Base-by-base conservation (phyloP, 2,888 invertebrate species). In the Tipula unca region DNA sequence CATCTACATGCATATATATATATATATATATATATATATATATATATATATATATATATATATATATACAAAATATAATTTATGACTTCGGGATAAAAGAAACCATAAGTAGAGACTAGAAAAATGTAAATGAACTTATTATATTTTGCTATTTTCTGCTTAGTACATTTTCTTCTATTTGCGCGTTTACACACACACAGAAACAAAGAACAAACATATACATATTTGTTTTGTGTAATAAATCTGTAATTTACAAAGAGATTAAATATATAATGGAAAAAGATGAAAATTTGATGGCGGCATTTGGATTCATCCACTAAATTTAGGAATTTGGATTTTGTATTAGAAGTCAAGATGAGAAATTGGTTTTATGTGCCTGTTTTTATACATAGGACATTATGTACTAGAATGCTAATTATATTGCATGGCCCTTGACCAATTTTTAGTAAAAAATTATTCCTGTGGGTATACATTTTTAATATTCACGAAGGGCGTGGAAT, bases 111-210 rank as follows among this genome's bases (percentile, higher is more conserved):
- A 69, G 25, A 10, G 69, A 69, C 69, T 69, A 69, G 69, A 25
- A 69, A 69, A 69, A 69, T 69, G 69, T 69, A 69, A 69, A 69
- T 69, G 69, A 69, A 69, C 69, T 69, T 69, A 69, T 69, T 69
- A 25, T 69, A 25, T 69, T 54, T 54, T 54, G 69, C n/a, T 17
- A 48, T 17, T 48, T 8, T 39, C 48, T 48, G 6, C 48, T 48
- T 69, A 25, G 25, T 25, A 20, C 10, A 1, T 69, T 69, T 69
- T 13, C 25, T n/a, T n/a, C n/a, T n/a, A n/a, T n/a, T n/a, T 25
- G 69, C 25, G 4, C 17, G 17, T 48, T 48, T 48, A 20, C 17
- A 48, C 17, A 17, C n/a, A n/a, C n/a, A n/a, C n/a, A 32, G 0
- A 48, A 48, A 48, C 32, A 32, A 32, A 17, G 48, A 32, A 2